phyloP scores from a whole-genome alignment of 2,797 vertebrate species.

The Channa striata region DNA sequence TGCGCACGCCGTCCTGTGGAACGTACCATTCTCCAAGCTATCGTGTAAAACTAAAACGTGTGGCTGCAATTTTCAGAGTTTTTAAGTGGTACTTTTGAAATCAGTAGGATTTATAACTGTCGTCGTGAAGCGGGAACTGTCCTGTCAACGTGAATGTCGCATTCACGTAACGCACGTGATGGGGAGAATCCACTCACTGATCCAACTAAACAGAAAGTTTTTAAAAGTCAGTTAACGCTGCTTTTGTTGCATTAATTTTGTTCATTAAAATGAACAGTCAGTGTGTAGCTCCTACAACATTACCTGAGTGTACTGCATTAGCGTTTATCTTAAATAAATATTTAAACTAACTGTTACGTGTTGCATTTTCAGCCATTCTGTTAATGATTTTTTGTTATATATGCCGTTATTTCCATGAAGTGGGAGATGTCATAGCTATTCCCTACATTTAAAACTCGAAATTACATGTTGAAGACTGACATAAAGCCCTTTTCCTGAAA shows the following conservation, averaged over 20 bases:
- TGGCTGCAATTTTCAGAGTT: fast-evolving
- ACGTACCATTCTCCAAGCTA: fast-evolving
- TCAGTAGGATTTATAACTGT: too few species aligned
- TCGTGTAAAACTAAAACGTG: fast-evolving
- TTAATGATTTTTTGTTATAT: too few species aligned
- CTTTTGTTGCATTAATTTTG: not conserved
- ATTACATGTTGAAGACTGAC: not conserved
- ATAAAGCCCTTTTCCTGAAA: too few species aligned
- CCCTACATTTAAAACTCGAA: too few species aligned
- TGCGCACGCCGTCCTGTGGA: fast-evolving
- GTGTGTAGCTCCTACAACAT: not conserved
- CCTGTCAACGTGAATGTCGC: not conserved
- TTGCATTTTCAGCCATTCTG: too few species aligned
- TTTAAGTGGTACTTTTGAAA: fast-evolving
- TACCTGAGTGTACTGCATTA: too few species aligned
- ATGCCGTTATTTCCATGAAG: not conserved
- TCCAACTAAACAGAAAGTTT: too few species aligned
- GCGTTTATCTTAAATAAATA: too few species aligned
- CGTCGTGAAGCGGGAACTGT: not conserved
- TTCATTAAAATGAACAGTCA: not conserved
- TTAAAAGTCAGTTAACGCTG: not conserved
- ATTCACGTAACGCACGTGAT: not conserved
- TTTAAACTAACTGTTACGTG: too few species aligned
- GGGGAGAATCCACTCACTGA: not conserved
- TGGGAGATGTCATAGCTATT: not conserved